phyloP scores from a whole-genome alignment of 1,140 invertebrate species.

The Hydropsyche tenuis region DNA sequence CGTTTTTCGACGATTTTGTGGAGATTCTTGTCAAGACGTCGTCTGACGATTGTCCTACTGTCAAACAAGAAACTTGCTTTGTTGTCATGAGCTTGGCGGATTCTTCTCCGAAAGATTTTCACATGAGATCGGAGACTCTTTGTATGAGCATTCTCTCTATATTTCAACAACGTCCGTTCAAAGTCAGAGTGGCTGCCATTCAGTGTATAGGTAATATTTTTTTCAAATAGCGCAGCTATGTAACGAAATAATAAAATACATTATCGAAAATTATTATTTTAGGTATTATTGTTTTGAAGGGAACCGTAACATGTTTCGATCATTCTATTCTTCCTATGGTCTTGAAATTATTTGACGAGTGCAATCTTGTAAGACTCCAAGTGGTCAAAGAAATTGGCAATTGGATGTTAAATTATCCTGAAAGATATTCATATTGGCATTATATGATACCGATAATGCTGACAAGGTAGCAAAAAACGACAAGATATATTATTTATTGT shows the following conservation, averaged over 20 bases:
- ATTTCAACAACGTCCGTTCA: constrained; percentile 82
- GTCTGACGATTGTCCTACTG: constrained; percentile 77
- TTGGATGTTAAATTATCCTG: constrained; percentile 73
- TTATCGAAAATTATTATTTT: constrained; percentile 39
- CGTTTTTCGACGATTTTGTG: constrained; percentile 78
- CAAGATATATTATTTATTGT: no score
- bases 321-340: constrained; percentile 68
- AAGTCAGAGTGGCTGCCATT: constrained; percentile 75
- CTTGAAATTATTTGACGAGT: constrained; percentile 78
- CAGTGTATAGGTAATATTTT: constrained; percentile 69
- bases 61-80: constrained; percentile 78
- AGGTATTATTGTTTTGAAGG: constrained; percentile 59
- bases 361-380: constrained; percentile 67
- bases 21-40: constrained; percentile 75
- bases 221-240: not conserved
- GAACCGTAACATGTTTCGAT: constrained; percentile 60
- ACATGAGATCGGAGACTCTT: constrained; percentile 73
- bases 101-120: constrained; percentile 73
- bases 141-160: constrained; percentile 75
- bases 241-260: no score
- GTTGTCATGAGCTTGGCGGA: constrained; percentile 71
- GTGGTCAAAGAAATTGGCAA: constrained; percentile 71
- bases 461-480: constrained; percentile 60
- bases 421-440: constrained; percentile 80
- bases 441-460: constrained; percentile 75